Percentiles rank a stretch among this genome's conserved stretches.
Evolutionary conservation across 2,888 invertebrate genomes (phyloP).

Genomic region (Auanema sp.): DNA sequence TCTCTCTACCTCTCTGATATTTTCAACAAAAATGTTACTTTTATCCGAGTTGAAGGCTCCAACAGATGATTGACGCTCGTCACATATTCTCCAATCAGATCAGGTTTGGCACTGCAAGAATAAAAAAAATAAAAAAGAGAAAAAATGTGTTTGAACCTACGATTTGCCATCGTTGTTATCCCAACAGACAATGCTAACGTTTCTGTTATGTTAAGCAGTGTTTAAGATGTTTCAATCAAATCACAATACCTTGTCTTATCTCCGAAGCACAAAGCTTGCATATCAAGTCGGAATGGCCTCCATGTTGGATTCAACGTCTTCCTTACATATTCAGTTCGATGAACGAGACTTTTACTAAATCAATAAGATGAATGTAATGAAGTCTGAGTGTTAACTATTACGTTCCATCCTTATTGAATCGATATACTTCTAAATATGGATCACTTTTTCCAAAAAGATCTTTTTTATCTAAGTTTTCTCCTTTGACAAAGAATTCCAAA

Average conservation of each 20-base stretch:
- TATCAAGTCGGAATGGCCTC: constrained; percentile 67
- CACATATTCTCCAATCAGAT: constrained; percentile 18
- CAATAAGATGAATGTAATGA: background rate
- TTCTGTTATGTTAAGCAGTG: constrained; percentile 29
- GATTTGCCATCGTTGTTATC: constrained; percentile 69
- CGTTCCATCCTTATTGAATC: constrained; percentile 48
- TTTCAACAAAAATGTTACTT: background rate
- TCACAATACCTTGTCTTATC: constrained; percentile 39
- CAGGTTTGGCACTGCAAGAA: background rate
- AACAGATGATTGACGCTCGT: constrained; percentile 7
- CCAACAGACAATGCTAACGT: constrained; percentile 67
- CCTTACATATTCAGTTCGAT: constrained; percentile 69
- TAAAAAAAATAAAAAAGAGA: background rate
- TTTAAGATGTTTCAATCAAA: constrained; percentile 63
- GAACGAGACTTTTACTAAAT: constrained; percentile 44
- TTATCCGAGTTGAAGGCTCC: background rate
- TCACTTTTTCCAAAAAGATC: constrained; percentile 59
- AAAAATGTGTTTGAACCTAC: constrained; percentile 52
- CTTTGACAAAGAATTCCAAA: constrained; percentile 28
- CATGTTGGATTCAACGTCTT: constrained; percentile 70
- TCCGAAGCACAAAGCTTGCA: constrained; percentile 68
- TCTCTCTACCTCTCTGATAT: no score
- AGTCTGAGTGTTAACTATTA: constrained; percentile 12
- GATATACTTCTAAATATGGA: constrained; percentile 56
- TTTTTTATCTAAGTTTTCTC: constrained; percentile 46